Percentiles rank a stretch among this genome's conserved stretches.
Evolutionary conservation across 2,888 invertebrate genomes (phyloP).

Genomic region (Pyrrhia umbra): DNA sequence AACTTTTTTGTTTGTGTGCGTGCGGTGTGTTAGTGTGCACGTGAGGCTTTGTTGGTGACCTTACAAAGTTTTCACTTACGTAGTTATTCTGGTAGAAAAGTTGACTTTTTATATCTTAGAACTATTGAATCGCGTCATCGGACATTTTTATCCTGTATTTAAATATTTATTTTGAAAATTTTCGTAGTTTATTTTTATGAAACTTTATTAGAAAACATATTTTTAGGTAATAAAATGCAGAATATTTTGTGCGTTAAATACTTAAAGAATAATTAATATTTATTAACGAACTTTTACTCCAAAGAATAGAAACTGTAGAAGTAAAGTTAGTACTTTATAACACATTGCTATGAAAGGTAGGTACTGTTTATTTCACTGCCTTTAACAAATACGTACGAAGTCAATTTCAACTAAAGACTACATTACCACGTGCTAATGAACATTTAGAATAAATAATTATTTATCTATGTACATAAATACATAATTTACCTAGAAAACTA

Average conservation of each 20-base stretch:
- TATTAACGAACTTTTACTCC: no score
- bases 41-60: conserved; percentile 84
- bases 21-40: conserved; percentile 80
- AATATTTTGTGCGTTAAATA: no score
- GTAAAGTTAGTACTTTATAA: neutral
- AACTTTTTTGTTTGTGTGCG: conserved; percentile 88
- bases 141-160: no score
- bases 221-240: no score
- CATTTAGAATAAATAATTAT: conserved; percentile 41
- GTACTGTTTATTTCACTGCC: conserved; percentile 5
- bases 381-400: conserved; percentile 35
- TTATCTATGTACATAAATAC: conserved; percentile 48
- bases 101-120: conserved; percentile 32
- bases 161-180: neutral
- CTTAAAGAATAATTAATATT: no score
- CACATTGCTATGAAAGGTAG: neutral
- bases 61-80: conserved; percentile 85
- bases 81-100: conserved; percentile 60
- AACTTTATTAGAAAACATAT: no score
- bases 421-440: conserved; percentile 45
- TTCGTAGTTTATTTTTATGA: no score
- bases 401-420: conserved; percentile 41
- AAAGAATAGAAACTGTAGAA: neutral
- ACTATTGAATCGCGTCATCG: conserved; percentile 28
- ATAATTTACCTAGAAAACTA: conserved; percentile 42